Base-by-base conservation (phyloP, 2,797 vertebrate genomes). In the Galago senegalensis region DNA sequence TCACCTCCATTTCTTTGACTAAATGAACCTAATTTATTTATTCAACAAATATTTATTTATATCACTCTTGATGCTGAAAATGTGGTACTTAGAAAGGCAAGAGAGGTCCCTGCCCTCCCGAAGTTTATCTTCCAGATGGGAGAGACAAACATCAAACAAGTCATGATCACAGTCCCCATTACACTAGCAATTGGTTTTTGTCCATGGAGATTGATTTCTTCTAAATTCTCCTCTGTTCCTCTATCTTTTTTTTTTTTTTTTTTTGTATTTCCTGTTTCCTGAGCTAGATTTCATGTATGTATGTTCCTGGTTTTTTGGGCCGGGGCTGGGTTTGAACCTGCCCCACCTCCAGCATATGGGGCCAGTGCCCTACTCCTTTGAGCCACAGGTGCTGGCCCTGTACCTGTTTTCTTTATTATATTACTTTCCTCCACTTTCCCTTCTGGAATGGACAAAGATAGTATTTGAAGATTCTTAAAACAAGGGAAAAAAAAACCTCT, bases 1-100 rank as follows among this genome's bases (percentile, higher is more conserved):
- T 94, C 34, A 84, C 43, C 60, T 75, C 61, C 77, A 20, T 81
- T 82, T 93, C 56, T 16, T 93, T 37, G 14, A 92, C 88, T 92
- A 87, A 96, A 69, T 93, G 34, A 95, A 94, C 65, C 8, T 87
- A 79, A 82, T 88, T 73, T 20, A 73, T 82, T 92, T 91, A 69
- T 60, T 95, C 83, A 65, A 83, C 31, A 82, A 56, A 56, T 90
- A 58, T 13, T 82, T 88, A 56, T 31, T 82, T 70, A 49, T 20
- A 23, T 95, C 58, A 58, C 17, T 85, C 72, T 67, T 75, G 25
- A 23, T 87, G 77, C 73, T 84, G 11, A 25, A 95, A 21, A 94
- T 40, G 56, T 0, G 27, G 8, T 46, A 7, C 69, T 91, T 81
- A 61, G 21, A n/a, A 84, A 89, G 25, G 61, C 37, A 58, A 58